Base-by-base conservation (phyloP, 2,888 invertebrate genomes). In the Diarsia dahlii region DNA sequence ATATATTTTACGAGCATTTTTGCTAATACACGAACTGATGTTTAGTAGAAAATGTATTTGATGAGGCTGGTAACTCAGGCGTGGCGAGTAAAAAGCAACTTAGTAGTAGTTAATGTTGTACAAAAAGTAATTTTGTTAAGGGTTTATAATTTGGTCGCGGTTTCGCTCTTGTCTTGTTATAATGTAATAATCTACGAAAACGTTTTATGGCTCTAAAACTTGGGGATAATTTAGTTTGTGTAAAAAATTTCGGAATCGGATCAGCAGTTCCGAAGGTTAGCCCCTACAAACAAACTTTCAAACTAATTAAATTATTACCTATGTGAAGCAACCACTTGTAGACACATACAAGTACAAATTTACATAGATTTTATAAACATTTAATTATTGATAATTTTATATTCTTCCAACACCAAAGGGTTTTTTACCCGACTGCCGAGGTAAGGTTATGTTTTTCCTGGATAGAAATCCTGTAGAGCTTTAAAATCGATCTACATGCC, bases 51-150 rank as follows among this genome's bases (percentile, higher is more conserved):
- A 71, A 60, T 65, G 28, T 71, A 45, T 60, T 67, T 45, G 13
- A 56, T 50, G 78, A 58, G 28, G 28, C 28, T 80, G 67, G 79
- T 50, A 78, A 68, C 82, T 56, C 70, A 46, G 45, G 34, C 28
- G 60, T 68, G 67, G 8, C 46, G 23, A 58, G 34, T 52, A 20
- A 18, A 45, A 39, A 46, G 1, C n/a, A 48, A 39, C 20, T 54
- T 12, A 39, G 2, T 18, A 54, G n/a, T n/a, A 10, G 23, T 34
- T 60, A 72, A 18, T 52, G 34, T 12, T 68, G n/a, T 15, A 15
- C 28, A 64, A 23, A 75, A 28, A 39, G 2, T n/a, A 4, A 45
- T 62, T 74, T 52, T 13, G 12, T n/a, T 50, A 13, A 6, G n/a
- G 23, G 12, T 45, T 45, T 28, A 74, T 6, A 20, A 4, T 23